Evolutionary conservation across 1,140 invertebrate species (phyloP).

Genomic region (Colletes latitarsis): DNA sequence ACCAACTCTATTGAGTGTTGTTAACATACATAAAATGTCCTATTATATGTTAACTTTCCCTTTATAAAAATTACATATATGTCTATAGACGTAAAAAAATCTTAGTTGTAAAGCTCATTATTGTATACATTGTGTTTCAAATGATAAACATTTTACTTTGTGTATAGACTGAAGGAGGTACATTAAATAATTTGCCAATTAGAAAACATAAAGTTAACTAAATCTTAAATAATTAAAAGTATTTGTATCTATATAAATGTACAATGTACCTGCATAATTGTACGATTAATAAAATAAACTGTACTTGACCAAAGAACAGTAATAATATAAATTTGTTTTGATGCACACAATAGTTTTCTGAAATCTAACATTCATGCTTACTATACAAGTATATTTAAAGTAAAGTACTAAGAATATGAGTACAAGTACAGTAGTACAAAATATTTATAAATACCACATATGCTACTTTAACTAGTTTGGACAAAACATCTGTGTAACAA

Average conservation of each 20-base stretch:
- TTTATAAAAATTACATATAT: conserved; percentile 28
- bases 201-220: conserved; percentile 28
- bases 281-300: conserved; percentile 5
- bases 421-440: conserved; percentile 9
- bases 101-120: conserved; percentile 16
- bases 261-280: conserved; percentile 14
- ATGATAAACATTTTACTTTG: conserved; percentile 21
- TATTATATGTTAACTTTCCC: conserved; percentile 5
- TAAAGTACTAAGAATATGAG: conserved; percentile 23
- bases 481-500: conserved; percentile 5
- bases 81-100: conserved; percentile 27
- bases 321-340: conserved; percentile 1
- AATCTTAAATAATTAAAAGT: conserved; percentile 11
- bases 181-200: conserved; percentile 11
- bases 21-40: conserved; percentile 11
- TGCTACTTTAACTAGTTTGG: conserved; percentile 15
- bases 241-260: conserved; percentile 35
- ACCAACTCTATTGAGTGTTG: not conserved
- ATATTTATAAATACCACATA: conserved; percentile 33
- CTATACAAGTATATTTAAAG: conserved; percentile 29
- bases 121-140: conserved; percentile 14
- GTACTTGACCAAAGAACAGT: not conserved
- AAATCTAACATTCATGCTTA: conserved; percentile 2
- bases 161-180: conserved; percentile 21
- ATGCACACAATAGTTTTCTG: not conserved